Percentiles rank a stretch among this genome's conserved stretches.
phyloP scores from a whole-genome alignment of 2,888 invertebrate species.

The Coremacera marginata region DNA sequence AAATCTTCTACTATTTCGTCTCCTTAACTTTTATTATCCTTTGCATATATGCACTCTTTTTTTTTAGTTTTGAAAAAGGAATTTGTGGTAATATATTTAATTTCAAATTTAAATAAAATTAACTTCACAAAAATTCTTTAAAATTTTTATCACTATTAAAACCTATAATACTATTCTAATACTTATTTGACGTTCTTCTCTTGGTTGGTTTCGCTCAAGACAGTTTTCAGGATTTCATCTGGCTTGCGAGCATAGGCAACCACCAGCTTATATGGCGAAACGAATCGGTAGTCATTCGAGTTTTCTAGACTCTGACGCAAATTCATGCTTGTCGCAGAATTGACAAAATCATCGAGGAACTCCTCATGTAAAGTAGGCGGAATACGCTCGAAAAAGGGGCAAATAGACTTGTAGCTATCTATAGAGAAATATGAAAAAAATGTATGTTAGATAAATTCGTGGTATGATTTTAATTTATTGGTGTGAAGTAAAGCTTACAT shows the following conservation, averaged over 20 bases:
- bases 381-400: conserved; percentile 77
- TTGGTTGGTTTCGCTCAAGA: neutral
- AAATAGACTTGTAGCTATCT: conserved; percentile 79
- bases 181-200: neutral
- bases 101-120: conserved; percentile 22
- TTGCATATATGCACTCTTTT: no score
- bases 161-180: conserved; percentile 54
- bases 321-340: conserved; percentile 60
- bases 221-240: neutral
- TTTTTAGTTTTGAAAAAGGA: no score
- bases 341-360: conserved; percentile 75
- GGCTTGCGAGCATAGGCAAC: conserved; percentile 70
- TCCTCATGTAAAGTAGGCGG: conserved; percentile 75
- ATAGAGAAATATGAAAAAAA: conserved; percentile 44
- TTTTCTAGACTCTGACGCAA: conserved; percentile 54
- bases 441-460: no score
- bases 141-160: no score
- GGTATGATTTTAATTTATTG: no score
- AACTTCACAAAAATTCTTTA: no score
- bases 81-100: no score
- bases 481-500: conserved; percentile 30
- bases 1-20: no score
- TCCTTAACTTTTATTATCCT: no score
- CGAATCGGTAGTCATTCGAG: conserved; percentile 66
- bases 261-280: conserved; percentile 71